Evolutionary conservation across 2,888 invertebrate species (phyloP), one percentile per base, ranked within the genome.

Genomic region (Frankliniella fusca): DNA sequence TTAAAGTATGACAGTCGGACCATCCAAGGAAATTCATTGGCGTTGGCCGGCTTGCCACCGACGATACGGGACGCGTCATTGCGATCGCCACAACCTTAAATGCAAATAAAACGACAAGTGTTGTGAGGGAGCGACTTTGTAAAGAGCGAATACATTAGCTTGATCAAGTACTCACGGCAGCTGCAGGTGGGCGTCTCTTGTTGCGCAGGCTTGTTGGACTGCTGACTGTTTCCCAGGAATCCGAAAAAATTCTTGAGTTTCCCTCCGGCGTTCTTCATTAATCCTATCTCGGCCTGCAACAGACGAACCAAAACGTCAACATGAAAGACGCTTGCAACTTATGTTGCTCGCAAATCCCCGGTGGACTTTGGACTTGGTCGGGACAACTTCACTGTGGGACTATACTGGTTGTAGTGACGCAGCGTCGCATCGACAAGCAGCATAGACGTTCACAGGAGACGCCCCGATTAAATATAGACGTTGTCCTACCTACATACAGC

Each of bases 11-110:
- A 93, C 81, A 97, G 90, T 82, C 94, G 91, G 23, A 93, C 95
- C 92, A 96, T 94, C 96, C 96, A 97, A 9, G 96, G 96, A 87
- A 94, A 96, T 88, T 95, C 95, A 87, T 95, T 94, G 85, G 92
- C 89, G 65, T 91, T 91, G 0, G 95, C 92, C 27, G 93, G 92
- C 82, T 91, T 91, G 0, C 96, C 96, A 2, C 95, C 95, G 0
- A 96, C 94, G 85, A 97, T 95, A 83, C 96, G 91, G 81, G 93
- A 92, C 84, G 92, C 93, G 85, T 95, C 94, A 87, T 95, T 95
- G 86, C 94, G 91, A 87, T 94, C 92, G 9, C 96, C 96, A 86
- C 96, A 96, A 88, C 93, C 95, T 95, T n/a, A 12, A 23, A 23
- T 9, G 7, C 70, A 70, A 9, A 70, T 3, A n/a, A 54, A 12